Conservation (phyloP, 2,797 vertebrate species). For the Hyperoplus lanceolatus region DNA sequence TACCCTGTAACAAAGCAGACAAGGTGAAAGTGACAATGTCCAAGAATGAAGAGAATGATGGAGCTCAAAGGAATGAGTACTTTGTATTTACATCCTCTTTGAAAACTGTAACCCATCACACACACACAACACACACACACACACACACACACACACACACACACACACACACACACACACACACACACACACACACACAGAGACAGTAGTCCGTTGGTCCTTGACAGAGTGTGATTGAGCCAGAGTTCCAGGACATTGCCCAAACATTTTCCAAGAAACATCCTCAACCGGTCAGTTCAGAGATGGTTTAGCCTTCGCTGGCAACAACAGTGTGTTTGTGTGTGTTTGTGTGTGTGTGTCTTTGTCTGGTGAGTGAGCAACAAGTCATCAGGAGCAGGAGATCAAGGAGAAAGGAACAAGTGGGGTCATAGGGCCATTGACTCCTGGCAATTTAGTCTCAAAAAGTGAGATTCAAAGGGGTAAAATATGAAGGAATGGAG, state of each 20-base stretch:
- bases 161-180: conserved; percentile 6
- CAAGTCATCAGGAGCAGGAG: conserved; percentile 45
- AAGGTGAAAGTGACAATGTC: no score
- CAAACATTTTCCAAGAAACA: conserved; percentile 65
- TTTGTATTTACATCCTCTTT: conserved; percentile 23
- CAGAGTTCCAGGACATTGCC: conserved; percentile 62
- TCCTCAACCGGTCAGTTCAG: conserved; percentile 60
- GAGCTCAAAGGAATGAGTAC: background rate
- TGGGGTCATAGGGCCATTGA: conserved; percentile 55
- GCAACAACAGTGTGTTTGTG: conserved; percentile 13
- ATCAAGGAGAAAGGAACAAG: conserved; percentile 39
- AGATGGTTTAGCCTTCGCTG: conserved; percentile 71
- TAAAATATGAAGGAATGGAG: conserved; percentile 4
- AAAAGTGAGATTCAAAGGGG: conserved; percentile 12
- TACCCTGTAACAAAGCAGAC: background rate
- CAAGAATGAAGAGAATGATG: no score
- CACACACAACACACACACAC: conserved; percentile 9
- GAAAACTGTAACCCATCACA: conserved; percentile 5
- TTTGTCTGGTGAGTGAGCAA: conserved; percentile 26
- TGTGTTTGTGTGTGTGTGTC: conserved; percentile 14
- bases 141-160: conserved; percentile 18
- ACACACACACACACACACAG: conserved; percentile 26
- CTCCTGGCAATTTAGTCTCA: conserved; percentile 19
- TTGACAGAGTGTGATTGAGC: conserved; percentile 65
- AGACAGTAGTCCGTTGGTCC: conserved; percentile 32